These are phyloP conservation scores for Aproaerema taeniolella DNA, from an alignment of 2,888 invertebrate species.

Conservation along the genomic window DNA sequence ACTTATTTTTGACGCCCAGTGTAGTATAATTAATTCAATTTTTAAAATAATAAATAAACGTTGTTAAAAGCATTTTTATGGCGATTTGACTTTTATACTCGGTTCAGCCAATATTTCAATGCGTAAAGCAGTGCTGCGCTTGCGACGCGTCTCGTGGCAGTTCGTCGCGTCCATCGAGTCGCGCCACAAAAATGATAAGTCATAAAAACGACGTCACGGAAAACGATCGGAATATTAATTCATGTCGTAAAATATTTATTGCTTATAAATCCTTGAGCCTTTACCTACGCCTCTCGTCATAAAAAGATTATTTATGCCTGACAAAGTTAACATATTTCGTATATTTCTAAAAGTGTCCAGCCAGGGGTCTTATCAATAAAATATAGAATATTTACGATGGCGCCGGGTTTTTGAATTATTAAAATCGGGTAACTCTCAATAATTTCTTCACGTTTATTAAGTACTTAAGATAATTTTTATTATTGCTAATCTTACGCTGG, in stretches of 20 bases:
- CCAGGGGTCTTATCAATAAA: conserved; percentile 67
- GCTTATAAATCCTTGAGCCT: conserved; percentile 77
- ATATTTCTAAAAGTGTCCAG: conserved; percentile 67
- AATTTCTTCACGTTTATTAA: conserved; percentile 19
- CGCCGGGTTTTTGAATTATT: conserved; percentile 47
- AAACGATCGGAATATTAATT: conserved; percentile 77
- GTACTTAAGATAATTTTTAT: too few species aligned
- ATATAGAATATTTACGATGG: conserved; percentile 66
- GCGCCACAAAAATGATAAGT: conserved; percentile 75
- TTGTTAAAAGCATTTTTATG: conserved; percentile 65
- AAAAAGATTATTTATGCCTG: conserved; percentile 76
- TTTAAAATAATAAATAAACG: conserved; percentile 59
- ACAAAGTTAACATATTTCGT: conserved; percentile 76
- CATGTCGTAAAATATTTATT: conserved; percentile 77
- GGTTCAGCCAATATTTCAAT: conserved; percentile 60
- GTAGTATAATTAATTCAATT: conserved; percentile 53
- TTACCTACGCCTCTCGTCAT: conserved; percentile 76
- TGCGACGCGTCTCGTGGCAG: conserved; percentile 38
- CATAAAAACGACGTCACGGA: conserved; percentile 76
- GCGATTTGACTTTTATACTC: conserved; percentile 61
- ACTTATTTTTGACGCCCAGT: too few species aligned
- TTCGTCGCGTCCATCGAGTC: conserved; percentile 43
- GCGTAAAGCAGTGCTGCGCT: conserved; percentile 39
- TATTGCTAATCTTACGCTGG: too few species aligned
- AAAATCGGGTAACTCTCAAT: too few species aligned